A percentile compares a stretch with the other conserved stretches of the same genome.
phyloP scores from a whole-genome alignment of 2,797 vertebrate genomes.

The Buphagus erythrorhynchus region DNA sequence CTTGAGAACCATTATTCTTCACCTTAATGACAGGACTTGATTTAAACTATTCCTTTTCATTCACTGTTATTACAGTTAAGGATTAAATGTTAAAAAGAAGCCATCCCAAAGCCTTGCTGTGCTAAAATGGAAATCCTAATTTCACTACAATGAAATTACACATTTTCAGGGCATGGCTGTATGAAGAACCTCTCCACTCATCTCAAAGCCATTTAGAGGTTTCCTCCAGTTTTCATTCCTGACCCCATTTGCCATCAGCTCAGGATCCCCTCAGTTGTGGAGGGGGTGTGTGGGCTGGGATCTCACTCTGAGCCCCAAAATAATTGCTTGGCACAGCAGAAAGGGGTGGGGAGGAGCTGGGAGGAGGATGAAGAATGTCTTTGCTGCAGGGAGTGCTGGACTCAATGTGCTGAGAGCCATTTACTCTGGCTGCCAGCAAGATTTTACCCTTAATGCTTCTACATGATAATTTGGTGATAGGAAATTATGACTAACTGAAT shows the following conservation, averaged over 20 bases:
- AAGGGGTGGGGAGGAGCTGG: neutral
- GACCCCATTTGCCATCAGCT: neutral
- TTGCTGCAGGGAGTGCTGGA: neutral
- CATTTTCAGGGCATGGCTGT: neutral
- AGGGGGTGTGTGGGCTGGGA: rapidly evolving
- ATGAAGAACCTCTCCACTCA: neutral
- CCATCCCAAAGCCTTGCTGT: neutral
- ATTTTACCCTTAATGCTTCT: neutral
- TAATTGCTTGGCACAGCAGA: neutral
- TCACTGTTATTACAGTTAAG: neutral
- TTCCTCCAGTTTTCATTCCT: neutral
- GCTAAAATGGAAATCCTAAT: neutral
- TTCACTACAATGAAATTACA: neutral
- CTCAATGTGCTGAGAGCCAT: neutral
- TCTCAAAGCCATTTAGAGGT: rapidly evolving
- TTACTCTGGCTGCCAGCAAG: neutral
- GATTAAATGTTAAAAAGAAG: neutral
- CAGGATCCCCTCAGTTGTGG: neutral
- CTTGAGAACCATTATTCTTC: neutral
- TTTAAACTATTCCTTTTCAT: constrained; percentile 12
- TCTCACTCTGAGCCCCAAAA: neutral
- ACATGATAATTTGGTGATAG: neutral
- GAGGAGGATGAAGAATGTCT: neutral
- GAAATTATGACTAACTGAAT: neutral
- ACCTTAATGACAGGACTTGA: neutral